These are phyloP conservation scores for Rhinogobio ventralis DNA, from an alignment of 2,797 vertebrate genomes.

Conservation along the genomic window DNA sequence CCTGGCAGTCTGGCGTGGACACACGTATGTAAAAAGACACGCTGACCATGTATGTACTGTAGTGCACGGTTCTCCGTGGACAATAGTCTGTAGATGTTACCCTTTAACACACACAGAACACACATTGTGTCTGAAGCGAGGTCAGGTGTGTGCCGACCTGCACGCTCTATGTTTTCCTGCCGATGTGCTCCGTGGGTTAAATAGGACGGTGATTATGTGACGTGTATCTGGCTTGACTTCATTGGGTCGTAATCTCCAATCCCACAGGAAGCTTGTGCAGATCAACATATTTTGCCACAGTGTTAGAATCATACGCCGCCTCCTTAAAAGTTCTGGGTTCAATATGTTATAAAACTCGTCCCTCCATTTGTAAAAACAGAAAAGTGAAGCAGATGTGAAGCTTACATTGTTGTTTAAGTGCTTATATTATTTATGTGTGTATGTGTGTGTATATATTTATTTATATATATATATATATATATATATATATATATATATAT, in stretches of 20 bases:
- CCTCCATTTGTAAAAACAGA: not conserved
- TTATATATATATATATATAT: too few relatives aligned
- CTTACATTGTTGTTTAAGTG: not conserved
- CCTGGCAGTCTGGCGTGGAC: slow-evolving; percentile 5
- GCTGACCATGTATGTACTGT: not conserved
- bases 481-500: too few relatives aligned
- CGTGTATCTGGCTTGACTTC: not conserved
- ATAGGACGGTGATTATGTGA: slow-evolving; percentile 9
- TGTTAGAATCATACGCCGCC: not conserved
- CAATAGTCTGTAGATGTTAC: slow-evolving; percentile 44
- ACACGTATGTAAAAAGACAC: not conserved
- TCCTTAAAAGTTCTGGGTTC: too few relatives aligned
- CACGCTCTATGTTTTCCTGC: slow-evolving; percentile 16
- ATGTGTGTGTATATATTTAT: too few relatives aligned
- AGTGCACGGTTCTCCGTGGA: not conserved
- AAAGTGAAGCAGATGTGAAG: not conserved
- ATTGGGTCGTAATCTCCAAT: slow-evolving; percentile 21
- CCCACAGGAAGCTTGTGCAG: slow-evolving; percentile 4
- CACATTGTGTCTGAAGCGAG: not conserved
- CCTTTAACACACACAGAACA: not conserved
- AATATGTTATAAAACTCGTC: not conserved
- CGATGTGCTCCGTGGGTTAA: slow-evolving; percentile 12
- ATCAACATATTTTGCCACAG: not conserved
- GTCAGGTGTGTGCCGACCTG: slow-evolving; percentile 8
- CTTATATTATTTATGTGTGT: not conserved